phyloP scores from a whole-genome alignment of 2,113 vertebrate species.

The Chitala chitala region DNA sequence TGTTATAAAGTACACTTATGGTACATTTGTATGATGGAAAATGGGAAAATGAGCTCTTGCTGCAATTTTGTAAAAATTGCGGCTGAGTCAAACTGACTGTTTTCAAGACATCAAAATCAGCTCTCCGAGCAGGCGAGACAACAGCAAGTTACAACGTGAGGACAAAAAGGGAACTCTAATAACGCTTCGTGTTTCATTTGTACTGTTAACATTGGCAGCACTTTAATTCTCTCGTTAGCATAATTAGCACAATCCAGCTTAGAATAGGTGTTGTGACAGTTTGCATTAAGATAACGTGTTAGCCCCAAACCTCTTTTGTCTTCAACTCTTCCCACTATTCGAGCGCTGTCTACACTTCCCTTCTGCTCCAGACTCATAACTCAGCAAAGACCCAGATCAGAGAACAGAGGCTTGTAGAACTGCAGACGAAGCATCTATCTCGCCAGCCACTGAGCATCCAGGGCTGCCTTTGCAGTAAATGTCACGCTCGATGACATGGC shows the following conservation, averaged over 20 bases:
- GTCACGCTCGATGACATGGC: not conserved
- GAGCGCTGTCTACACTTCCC: not conserved
- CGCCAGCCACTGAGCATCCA: not conserved
- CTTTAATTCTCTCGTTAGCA: not conserved
- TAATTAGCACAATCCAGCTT: not conserved
- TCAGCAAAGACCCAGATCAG: constrained; percentile 2
- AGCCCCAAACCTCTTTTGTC: not conserved
- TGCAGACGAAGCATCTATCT: not conserved
- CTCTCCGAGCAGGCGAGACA: not conserved
- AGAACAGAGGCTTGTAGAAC: not conserved
- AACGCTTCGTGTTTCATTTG: not conserved
- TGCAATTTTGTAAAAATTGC: not conserved
- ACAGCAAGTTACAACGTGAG: not conserved
- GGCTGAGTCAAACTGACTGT: not conserved
- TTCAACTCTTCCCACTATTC: not conserved
- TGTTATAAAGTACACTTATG: no score
- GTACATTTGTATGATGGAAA: not conserved
- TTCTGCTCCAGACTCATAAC: not conserved
- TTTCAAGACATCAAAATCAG: not conserved
- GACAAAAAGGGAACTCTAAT: not conserved
- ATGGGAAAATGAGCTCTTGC: not conserved
- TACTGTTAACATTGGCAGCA: not conserved
- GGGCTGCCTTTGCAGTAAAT: not conserved
- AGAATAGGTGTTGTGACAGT: no score
- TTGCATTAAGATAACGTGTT: not conserved